Conservation (phyloP, 2,888 invertebrate genomes). For the Pseudococcus jackbeardsleyi region DNA sequence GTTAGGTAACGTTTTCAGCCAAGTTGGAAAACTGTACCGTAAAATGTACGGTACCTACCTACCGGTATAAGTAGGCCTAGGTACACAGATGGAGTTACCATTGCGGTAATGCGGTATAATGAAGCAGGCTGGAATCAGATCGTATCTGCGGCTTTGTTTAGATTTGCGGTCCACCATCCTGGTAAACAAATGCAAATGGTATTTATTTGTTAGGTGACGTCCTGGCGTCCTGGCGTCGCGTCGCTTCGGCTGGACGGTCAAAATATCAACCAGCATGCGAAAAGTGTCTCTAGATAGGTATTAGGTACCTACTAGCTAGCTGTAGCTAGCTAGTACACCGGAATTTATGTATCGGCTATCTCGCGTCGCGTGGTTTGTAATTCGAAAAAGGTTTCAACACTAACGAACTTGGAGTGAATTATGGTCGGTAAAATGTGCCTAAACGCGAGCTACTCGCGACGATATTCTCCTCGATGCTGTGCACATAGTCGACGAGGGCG, state of each 20-base stretch:
- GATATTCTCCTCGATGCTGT: not conserved
- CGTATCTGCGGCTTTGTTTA: not conserved
- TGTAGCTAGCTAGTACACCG: too few relatives aligned
- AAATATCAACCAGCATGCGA: too few relatives aligned
- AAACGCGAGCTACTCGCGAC: slow-evolving; percentile 13
- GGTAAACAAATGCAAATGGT: not conserved
- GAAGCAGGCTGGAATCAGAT: not conserved
- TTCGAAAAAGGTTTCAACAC: slow-evolving; percentile 25
- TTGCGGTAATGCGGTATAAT: not conserved
- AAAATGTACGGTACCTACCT: not conserved
- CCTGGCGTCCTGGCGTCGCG: not conserved
- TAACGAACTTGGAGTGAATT: slow-evolving; percentile 25
- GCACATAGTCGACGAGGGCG: not conserved
- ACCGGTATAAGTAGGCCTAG: too few relatives aligned
- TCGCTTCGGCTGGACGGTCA: not conserved
- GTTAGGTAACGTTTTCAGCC: not conserved
- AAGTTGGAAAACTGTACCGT: not conserved
- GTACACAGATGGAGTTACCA: too few relatives aligned
- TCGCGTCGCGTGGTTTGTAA: not conserved
- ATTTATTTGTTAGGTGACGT: not conserved
- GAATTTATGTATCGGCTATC: not conserved
- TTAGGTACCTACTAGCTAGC: too few relatives aligned
- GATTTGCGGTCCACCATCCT: not conserved
- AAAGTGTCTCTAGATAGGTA: too few relatives aligned
- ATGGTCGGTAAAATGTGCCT: slow-evolving; percentile 25